Percentiles rank a stretch among this genome's conserved stretches.
Conservation (phyloP, 2,797 vertebrate species). For the Spea hammondii region DNA sequence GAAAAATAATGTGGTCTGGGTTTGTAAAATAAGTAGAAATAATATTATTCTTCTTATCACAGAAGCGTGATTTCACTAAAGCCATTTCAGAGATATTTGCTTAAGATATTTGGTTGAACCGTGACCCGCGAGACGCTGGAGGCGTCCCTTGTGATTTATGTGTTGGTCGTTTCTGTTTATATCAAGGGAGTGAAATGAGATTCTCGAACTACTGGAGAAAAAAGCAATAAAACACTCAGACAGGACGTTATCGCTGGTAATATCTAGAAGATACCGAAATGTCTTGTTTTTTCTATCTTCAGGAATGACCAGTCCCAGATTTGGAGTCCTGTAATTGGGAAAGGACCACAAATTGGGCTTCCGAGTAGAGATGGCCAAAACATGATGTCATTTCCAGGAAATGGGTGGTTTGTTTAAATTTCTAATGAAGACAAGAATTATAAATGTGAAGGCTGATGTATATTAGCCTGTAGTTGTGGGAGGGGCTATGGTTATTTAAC, state of each 20-base stretch:
- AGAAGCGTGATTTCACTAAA: slow-evolving; percentile 31
- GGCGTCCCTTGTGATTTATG: slow-evolving; percentile 25
- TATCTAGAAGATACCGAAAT: background rate
- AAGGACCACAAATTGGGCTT: too few relatives aligned
- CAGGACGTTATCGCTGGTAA: background rate
- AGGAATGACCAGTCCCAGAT: too few relatives aligned
- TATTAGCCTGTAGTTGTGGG: too few relatives aligned
- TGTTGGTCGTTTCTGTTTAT: slow-evolving; percentile 8
- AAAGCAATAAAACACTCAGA: background rate
- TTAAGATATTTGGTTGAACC: slow-evolving; percentile 17
- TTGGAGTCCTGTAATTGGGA: too few relatives aligned
- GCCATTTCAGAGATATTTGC: slow-evolving; percentile 22
- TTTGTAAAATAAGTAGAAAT: slow-evolving; percentile 22
- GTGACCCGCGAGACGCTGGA: background rate
- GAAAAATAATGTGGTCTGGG: background rate
- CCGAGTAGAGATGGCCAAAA: too few relatives aligned
- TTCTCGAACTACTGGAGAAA: background rate
- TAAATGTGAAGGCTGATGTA: too few relatives aligned
- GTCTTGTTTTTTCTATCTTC: too few relatives aligned
- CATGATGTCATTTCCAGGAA: too few relatives aligned
- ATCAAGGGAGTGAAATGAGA: slow-evolving; percentile 17
- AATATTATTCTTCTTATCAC: slow-evolving; percentile 6
- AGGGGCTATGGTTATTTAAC: too few relatives aligned
- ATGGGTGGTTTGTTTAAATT: too few relatives aligned
- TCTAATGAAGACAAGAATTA: too few relatives aligned